Percentiles rank a stretch among this genome's conserved stretches.
Conservation (phyloP, 2,888 invertebrate genomes). For the Sesamia inferens region DNA sequence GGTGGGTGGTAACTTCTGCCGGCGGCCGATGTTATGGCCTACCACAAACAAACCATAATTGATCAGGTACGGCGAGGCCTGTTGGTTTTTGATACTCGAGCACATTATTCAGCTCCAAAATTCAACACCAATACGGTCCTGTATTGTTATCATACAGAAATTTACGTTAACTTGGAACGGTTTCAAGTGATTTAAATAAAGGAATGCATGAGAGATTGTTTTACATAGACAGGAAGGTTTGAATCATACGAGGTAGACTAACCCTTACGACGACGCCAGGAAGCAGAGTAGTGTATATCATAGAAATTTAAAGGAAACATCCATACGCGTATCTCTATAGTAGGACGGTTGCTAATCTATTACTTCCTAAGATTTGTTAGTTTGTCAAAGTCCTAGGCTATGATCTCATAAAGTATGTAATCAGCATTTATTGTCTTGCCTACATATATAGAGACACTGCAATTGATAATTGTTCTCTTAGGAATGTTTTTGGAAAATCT, state of each 20-base stretch:
- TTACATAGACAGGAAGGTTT: slow-evolving; percentile 22
- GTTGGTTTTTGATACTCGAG: neutral
- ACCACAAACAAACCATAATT: neutral
- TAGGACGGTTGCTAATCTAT: slow-evolving; percentile 16
- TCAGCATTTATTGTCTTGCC: neutral
- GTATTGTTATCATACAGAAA: slow-evolving; percentile 40
- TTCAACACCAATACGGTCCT: slow-evolving; percentile 7
- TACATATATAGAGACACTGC: neutral
- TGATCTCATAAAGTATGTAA: neutral
- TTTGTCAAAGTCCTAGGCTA: neutral
- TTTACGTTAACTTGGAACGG: slow-evolving; percentile 44
- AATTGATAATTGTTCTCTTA: neutral
- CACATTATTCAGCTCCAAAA: slow-evolving; percentile 15
- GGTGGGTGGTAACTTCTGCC: too few relatives aligned
- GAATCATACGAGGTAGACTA: slow-evolving; percentile 13
- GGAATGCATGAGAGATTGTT: slow-evolving; percentile 25
- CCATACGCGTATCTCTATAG: neutral
- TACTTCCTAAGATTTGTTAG: neutral
- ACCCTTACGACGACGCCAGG: slow-evolving; percentile 5
- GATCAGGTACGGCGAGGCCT: neutral
- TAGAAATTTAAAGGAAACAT: slow-evolving; percentile 9
- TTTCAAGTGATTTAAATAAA: slow-evolving; percentile 57
- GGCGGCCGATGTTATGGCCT: too few relatives aligned
- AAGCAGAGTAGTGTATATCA: slow-evolving; percentile 17
- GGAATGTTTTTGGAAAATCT: neutral